Evolutionary conservation across 2,888 invertebrate species (phyloP).

Genomic region (Eurytoma adleriae): DNA sequence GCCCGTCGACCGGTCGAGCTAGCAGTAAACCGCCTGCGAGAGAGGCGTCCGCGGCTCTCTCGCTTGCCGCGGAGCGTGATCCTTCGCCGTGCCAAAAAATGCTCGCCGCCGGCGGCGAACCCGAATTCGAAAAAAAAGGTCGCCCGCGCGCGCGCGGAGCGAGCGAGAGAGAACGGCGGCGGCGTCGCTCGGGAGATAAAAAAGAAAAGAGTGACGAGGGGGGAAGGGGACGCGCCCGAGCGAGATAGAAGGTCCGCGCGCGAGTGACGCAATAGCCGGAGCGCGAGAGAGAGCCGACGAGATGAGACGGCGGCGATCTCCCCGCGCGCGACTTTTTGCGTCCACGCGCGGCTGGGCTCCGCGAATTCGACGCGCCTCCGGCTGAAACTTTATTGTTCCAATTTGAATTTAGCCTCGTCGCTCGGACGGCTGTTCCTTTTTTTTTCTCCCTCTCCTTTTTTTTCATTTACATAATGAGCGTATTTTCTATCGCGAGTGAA

Average conservation of each 20-base stretch:
- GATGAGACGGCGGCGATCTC: constrained; percentile 10
- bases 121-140: constrained; percentile 5
- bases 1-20: not conserved
- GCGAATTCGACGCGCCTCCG: constrained; percentile 30
- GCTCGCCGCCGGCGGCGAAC: constrained; percentile 6
- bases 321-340: not conserved
- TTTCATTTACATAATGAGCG: no score
- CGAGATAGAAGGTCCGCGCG: constrained; percentile 16
- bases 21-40: constrained; percentile 2
- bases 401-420: no score
- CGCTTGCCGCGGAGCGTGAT: not conserved
- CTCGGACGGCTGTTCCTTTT: no score
- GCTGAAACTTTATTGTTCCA: no score
- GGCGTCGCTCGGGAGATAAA: not conserved
- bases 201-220: not conserved
- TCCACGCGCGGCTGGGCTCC: constrained; percentile 12
- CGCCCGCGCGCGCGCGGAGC: not conserved
- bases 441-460: not conserved
- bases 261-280: constrained; percentile 44
- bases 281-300: constrained; percentile 9
- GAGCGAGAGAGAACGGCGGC: not conserved
- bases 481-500: no score
- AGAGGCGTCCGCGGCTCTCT: not conserved
- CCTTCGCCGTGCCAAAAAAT: not conserved
- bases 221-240: not conserved